Evolutionary conservation across 2,797 vertebrate species (phyloP).

Genomic region (Tinamus major): DNA sequence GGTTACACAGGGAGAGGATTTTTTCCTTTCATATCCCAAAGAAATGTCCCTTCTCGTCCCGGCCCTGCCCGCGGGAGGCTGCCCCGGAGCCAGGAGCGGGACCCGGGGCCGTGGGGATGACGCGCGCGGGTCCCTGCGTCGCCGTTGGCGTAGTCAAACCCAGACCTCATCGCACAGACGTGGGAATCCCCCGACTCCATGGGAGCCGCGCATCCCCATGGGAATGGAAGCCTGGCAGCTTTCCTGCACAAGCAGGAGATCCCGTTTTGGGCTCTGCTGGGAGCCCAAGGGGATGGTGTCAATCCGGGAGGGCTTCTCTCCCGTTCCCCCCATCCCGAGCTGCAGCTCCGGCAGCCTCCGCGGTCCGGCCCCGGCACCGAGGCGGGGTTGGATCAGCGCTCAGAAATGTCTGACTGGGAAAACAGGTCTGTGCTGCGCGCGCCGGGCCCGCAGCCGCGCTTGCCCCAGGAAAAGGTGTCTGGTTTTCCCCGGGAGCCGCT

Average conservation of each 20-base stretch:
- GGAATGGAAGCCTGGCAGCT: background rate
- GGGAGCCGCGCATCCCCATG: no score
- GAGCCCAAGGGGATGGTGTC: background rate
- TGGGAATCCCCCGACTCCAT: no score
- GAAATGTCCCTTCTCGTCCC: background rate
- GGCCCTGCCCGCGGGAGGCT: background rate
- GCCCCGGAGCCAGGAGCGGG: no score
- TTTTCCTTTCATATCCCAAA: background rate
- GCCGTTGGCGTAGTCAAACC: background rate
- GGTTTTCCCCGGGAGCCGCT: background rate
- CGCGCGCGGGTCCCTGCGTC: no score
- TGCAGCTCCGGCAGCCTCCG: background rate
- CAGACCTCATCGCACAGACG: background rate
- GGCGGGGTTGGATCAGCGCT: background rate
- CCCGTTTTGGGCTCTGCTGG: background rate
- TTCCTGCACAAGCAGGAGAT: background rate
- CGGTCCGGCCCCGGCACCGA: background rate
- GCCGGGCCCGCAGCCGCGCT: background rate
- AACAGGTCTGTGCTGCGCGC: conserved; percentile 15
- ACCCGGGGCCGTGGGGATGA: no score
- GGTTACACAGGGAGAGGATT: background rate
- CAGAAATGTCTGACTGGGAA: conserved; percentile 4
- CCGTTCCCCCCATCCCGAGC: background rate
- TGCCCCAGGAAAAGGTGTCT: background rate
- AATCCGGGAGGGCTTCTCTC: background rate